Percentiles rank a stretch among this genome's conserved stretches.
Conservation (phyloP, 1,140 invertebrate species). For the Scaptomyza hsui region DNA sequence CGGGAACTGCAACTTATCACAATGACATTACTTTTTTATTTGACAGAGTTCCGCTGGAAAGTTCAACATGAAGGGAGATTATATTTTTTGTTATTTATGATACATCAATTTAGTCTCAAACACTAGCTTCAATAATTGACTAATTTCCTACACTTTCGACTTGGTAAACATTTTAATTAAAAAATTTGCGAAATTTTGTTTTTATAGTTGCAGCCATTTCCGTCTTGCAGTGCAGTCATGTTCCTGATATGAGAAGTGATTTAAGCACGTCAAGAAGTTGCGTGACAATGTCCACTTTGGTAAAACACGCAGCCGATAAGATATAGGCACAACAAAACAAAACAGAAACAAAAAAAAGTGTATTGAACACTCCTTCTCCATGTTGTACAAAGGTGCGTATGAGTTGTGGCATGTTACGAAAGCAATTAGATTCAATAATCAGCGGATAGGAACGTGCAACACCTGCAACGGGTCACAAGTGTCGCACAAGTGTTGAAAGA, state of each 20-base stretch:
- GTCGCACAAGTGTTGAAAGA: constrained; percentile 8
- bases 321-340: not conserved
- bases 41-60: constrained; percentile 3
- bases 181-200: constrained; percentile 20
- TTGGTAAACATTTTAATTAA: not conserved
- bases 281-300: constrained; percentile 17
- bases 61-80: too few relatives aligned
- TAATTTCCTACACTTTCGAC: not conserved
- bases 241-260: constrained; percentile 6
- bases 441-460: constrained; percentile 9
- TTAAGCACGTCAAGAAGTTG: not conserved
- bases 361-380: too few relatives aligned
- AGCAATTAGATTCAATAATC: constrained; percentile 23
- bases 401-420: constrained; percentile 3
- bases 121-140: not conserved
- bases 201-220: constrained; percentile 25
- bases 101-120: too few relatives aligned
- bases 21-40: constrained; percentile 15
- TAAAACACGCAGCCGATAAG: constrained; percentile 11
- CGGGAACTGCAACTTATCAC: constrained; percentile 12
- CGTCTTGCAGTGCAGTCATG: constrained; percentile 5
- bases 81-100: too few relatives aligned
- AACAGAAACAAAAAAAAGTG: too few relatives aligned
- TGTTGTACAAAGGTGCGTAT: not conserved
- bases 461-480: constrained; percentile 15